Evolutionary conservation across 2,888 invertebrate species (phyloP), one percentile per base, ranked within the genome.

Genomic region (Morpho achilles): DNA sequence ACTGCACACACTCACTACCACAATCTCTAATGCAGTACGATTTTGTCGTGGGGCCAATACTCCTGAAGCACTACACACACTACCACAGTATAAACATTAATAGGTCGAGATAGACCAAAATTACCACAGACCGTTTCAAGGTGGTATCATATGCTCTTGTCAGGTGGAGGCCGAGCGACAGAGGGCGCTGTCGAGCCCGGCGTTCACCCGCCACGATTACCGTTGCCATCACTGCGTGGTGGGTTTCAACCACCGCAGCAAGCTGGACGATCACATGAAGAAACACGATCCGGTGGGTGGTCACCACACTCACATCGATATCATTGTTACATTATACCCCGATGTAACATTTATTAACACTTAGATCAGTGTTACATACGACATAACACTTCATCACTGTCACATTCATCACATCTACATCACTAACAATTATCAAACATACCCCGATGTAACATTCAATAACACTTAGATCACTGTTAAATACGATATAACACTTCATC

Each of bases 181-280:
- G 55, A 62, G 61, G 7, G 77, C 79, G 0, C 61, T 79, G 0
- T 1, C 10, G 0, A 75, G 75, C 59, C 62, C 63, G 0, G 48
- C 71, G 45, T 88, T 76, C 73, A 76, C 78, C 0, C 71, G 82
- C 0, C 81, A 81, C 64, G 67, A 70, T 64, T 78, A 82, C 66
- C 71, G 80, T 0, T 89, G 88, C 56, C 44, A 69, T 8, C 61
- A 73, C 45, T 88, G 88, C 58, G 75, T 70, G 0, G 44, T 88
- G 2, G 85, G 87, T 0, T 88, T 86, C 73, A 88, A 87, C 66
- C 87, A 88, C 50, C 62, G 69, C 22, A 70, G 75, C 59, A 88
- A 87, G 44, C 69, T 87, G 6, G 73, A 72, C 1, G 75, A 80
- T 39, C 87, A 87, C 39, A 53, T 82, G 77, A 75, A 70, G 69